A percentile compares a stretch with the other conserved stretches of the same genome.
These are phyloP conservation scores for Antennarius striatus DNA, from an alignment of 2,113 vertebrate genomes.

Conservation along the genomic window DNA sequence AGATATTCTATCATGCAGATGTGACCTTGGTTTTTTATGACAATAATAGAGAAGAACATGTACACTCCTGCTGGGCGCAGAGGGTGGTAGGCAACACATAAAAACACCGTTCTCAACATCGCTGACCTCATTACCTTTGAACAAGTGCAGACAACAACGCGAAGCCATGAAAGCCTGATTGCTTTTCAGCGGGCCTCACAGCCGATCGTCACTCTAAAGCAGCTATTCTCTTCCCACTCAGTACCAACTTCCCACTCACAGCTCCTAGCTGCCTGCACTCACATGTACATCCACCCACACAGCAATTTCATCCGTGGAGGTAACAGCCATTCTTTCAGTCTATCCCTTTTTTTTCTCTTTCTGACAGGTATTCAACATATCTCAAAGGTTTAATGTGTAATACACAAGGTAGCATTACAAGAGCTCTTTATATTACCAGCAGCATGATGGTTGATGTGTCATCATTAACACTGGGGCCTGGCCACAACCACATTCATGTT, in stretches of 20 bases:
- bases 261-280: conserved; percentile 74
- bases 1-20: too few relatives aligned
- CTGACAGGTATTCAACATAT: conserved; percentile 51
- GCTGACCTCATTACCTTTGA: conserved; percentile 36
- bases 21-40: too few relatives aligned
- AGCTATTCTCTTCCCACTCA: conserved; percentile 77
- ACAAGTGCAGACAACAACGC: conserved; percentile 55
- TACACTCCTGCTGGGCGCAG: background rate
- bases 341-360: conserved; percentile 35
- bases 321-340: conserved; percentile 55
- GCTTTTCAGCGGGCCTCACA: conserved; percentile 64
- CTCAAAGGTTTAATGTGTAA: conserved; percentile 21
- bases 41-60: background rate
- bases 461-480: too few relatives aligned
- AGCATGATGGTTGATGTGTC: too few relatives aligned
- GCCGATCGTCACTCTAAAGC: conserved; percentile 70
- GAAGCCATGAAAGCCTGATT: conserved; percentile 64
- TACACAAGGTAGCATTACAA: conserved; percentile 3
- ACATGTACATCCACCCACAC: conserved; percentile 73
- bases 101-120: conserved; percentile 15
- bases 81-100: background rate
- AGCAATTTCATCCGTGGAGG: conserved; percentile 64
- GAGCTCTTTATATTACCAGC: background rate
- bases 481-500: too few relatives aligned
- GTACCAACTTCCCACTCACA: conserved; percentile 75